Conservation (phyloP, 2,888 invertebrate genomes). For the Tachina fera region DNA sequence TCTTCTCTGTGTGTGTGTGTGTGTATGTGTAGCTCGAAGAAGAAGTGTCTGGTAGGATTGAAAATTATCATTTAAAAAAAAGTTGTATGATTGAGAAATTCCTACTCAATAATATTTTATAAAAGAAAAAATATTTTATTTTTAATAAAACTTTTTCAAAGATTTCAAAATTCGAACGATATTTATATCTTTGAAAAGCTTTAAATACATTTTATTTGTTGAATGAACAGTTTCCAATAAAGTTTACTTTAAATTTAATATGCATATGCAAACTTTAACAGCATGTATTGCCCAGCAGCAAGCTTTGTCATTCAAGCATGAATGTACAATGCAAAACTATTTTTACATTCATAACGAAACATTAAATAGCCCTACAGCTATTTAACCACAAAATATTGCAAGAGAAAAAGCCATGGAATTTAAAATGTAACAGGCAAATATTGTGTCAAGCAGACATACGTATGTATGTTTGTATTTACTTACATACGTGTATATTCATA, state of each 20-base stretch:
- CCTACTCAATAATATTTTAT: too few species aligned
- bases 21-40: neutral
- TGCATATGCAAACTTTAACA: neutral
- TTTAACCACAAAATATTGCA: slow-evolving; percentile 59
- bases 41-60: neutral
- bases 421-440: slow-evolving; percentile 35
- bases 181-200: neutral
- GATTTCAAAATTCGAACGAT: neutral
- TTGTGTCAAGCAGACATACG: neutral
- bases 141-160: neutral
- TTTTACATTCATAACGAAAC: slow-evolving; percentile 67
- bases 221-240: neutral
- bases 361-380: slow-evolving; percentile 58
- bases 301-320: slow-evolving; percentile 25
- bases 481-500: neutral
- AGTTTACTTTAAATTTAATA: neutral
- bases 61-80: neutral
- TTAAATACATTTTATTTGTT: neutral
- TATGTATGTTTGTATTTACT: neutral
- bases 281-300: neutral
- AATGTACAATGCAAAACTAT: slow-evolving; percentile 46
- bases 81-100: neutral
- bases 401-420: slow-evolving; percentile 32
- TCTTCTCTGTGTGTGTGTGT: slow-evolving; percentile 1
- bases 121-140: neutral